Percentiles rank a stretch among this genome's conserved stretches.
phyloP scores from a whole-genome alignment of 2,113 vertebrate genomes.

The Otus sunia region DNA sequence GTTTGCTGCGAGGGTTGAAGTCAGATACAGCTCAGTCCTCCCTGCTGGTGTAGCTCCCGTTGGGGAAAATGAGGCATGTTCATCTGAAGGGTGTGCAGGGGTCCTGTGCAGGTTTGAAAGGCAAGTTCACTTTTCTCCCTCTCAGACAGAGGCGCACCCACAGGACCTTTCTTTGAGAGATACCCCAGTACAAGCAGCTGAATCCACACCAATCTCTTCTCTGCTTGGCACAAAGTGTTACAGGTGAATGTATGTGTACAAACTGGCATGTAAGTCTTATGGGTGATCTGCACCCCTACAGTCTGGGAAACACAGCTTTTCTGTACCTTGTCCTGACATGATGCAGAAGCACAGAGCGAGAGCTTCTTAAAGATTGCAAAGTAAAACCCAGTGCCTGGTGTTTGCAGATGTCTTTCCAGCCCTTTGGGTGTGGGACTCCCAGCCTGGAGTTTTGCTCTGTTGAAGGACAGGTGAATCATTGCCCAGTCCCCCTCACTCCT shows the following conservation, averaged over 20 bases:
- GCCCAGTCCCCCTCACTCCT: neutral
- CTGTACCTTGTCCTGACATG: neutral
- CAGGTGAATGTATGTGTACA: neutral
- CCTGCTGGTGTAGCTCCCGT: neutral
- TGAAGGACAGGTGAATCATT: neutral
- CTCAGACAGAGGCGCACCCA: fast-evolving
- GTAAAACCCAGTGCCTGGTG: neutral
- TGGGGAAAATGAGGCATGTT: neutral
- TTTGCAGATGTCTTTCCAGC: neutral
- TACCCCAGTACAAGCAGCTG: neutral
- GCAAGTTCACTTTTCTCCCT: neutral
- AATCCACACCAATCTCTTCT: neutral
- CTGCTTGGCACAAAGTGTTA: neutral
- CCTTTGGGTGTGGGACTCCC: neutral
- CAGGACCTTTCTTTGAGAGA: neutral
- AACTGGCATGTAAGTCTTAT: neutral
- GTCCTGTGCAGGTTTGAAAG: neutral
- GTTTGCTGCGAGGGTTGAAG: neutral
- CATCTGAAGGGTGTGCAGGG: neutral
- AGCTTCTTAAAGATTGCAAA: neutral
- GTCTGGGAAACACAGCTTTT: neutral
- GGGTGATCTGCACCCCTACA: neutral
- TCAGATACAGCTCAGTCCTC: neutral
- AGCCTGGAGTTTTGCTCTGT: neutral
- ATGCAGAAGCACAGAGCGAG: neutral